Conservation (phyloP, 2,113 vertebrate species). For the Dasyprocta punctata region DNA sequence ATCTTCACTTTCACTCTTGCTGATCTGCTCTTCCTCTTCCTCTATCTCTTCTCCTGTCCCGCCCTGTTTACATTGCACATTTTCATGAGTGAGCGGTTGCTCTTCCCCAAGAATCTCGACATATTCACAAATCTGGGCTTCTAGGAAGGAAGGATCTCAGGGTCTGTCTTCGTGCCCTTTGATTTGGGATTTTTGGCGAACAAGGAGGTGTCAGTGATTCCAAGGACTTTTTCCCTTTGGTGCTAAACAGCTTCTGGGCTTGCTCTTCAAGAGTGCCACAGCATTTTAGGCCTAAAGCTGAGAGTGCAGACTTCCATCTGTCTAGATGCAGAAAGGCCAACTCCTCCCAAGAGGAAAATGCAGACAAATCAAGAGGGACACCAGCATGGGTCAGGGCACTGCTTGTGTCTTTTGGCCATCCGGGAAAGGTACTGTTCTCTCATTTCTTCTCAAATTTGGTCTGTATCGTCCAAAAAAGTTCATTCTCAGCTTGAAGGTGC, state of each 20-base stretch:
- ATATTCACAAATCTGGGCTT: slow-evolving; percentile 98
- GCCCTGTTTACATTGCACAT: slow-evolving; percentile 97
- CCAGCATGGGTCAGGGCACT: slow-evolving; percentile 97
- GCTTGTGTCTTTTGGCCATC: slow-evolving; percentile 99
- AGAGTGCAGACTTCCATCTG: slow-evolving; percentile 97
- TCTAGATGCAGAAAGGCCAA: slow-evolving; percentile 97
- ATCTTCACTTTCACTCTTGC: slow-evolving; percentile 98
- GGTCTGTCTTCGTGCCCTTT: slow-evolving; percentile 97
- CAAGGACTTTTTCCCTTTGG: slow-evolving; percentile 95
- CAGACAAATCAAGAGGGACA: slow-evolving; percentile 98
- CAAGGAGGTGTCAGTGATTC: slow-evolving; percentile 94
- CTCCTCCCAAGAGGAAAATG: slow-evolving; percentile 99
- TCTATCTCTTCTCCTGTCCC: slow-evolving; percentile 98
- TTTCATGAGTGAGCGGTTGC: slow-evolving; percentile 97
- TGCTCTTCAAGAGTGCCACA: slow-evolving; percentile 95
- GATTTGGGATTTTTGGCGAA: slow-evolving; percentile 98
- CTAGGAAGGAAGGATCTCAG: slow-evolving; percentile 96
- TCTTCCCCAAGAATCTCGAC: slow-evolving; percentile 98
- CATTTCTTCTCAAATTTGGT: slow-evolving; percentile 98
- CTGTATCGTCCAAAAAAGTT: slow-evolving; percentile 97
- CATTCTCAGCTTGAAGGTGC: slow-evolving; percentile 97
- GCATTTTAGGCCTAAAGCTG: slow-evolving; percentile 97
- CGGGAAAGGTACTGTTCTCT: slow-evolving; percentile 95
- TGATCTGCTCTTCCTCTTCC: slow-evolving; percentile 98
- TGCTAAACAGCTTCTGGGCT: slow-evolving; percentile 97